These are phyloP conservation scores for Hippopotamus amphibius DNA, from an alignment of 2,113 vertebrate species.

Conservation along the genomic window DNA sequence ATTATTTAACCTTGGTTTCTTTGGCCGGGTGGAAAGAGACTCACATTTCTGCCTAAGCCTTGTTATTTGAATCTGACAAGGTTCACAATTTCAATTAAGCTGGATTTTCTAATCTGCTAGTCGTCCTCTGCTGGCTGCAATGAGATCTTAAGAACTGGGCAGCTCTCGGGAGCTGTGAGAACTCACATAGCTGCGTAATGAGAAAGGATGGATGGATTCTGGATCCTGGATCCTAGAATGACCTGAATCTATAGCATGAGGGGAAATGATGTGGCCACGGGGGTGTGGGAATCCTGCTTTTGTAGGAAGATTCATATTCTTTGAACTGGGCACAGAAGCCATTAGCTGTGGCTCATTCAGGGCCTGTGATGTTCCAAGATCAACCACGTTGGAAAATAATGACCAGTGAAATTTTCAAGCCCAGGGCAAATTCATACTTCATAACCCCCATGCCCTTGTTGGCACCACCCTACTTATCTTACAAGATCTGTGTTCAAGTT, in stretches of 20 bases:
- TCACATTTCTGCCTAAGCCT: not conserved
- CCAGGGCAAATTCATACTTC: not conserved
- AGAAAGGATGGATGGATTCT: not conserved
- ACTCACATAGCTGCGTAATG: not conserved
- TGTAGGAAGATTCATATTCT: not conserved
- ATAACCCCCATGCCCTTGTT: not conserved
- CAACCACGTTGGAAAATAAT: not conserved
- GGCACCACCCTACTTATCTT: not conserved
- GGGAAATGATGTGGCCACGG: fast-evolving
- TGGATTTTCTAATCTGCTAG: slow-evolving; percentile 54
- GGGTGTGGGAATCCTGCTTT: not conserved
- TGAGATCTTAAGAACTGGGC: not conserved
- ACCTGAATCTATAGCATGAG: not conserved
- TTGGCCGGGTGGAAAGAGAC: slow-evolving; percentile 9
- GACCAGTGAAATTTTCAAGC: not conserved
- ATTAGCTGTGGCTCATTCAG: not conserved
- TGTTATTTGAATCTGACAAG: slow-evolving; percentile 55
- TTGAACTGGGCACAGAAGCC: not conserved
- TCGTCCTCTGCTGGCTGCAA: not conserved
- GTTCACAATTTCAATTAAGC: slow-evolving; percentile 54
- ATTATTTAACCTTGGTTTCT: slow-evolving; percentile 63
- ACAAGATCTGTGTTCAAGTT: not conserved
- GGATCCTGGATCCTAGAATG: not conserved
- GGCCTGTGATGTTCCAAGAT: not conserved
- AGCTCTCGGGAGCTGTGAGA: fast-evolving